Evolutionary conservation across 2,113 vertebrate genomes (phyloP).

Genomic region (Tylochromis polylepis): DNA sequence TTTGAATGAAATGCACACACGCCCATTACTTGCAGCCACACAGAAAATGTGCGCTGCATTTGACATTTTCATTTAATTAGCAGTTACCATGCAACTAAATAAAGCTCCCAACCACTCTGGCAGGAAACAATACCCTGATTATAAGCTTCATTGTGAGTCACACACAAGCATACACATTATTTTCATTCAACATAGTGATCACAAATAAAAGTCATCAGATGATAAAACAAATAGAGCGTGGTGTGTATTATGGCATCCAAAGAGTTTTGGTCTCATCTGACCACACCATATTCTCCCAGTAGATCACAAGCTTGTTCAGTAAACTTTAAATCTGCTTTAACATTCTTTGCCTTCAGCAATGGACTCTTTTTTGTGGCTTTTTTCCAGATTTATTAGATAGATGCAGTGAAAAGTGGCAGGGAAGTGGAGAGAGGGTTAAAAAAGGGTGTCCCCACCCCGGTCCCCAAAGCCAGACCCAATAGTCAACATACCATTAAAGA

Average conservation of each 20-base stretch:
- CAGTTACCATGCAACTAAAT: constrained; percentile 54
- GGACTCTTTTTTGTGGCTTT: background rate
- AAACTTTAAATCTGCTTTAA: background rate
- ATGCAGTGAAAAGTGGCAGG: background rate
- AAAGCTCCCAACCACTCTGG: constrained; percentile 44
- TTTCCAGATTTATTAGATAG: background rate
- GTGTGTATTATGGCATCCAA: background rate
- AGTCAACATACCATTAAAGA: background rate
- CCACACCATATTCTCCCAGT: background rate
- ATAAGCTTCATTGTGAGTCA: constrained; percentile 9
- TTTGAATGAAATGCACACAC: background rate
- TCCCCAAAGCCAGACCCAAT: background rate
- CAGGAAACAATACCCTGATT: constrained; percentile 56
- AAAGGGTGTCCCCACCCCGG: accelerated
- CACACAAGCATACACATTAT: constrained; percentile 22
- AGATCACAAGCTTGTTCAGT: background rate
- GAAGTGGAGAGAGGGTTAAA: background rate
- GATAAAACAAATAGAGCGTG: background rate
- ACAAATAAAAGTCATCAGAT: background rate
- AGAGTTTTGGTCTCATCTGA: background rate
- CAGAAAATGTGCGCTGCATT: constrained; percentile 1
- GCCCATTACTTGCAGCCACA: background rate
- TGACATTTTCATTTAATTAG: constrained; percentile 72
- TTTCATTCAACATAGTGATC: constrained; percentile 10
- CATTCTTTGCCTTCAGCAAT: background rate